Conservation (phyloP, 2,888 invertebrate species). For the Nemotelus pantherinus region DNA sequence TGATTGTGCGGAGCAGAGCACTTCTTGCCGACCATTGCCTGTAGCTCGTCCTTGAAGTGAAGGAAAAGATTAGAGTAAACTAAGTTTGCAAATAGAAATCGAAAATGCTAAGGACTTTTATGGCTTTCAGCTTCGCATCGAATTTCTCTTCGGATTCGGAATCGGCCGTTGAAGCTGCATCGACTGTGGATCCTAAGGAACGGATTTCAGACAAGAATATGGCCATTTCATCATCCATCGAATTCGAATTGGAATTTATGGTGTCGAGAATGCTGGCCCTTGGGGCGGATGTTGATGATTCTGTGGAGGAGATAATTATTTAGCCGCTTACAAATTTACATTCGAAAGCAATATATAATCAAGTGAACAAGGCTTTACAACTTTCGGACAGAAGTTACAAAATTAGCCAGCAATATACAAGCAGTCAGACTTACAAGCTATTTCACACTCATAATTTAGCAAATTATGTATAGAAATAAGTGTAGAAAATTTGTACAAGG, state of each 20-base stretch:
- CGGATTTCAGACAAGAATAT: conserved; percentile 59
- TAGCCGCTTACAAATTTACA: too few relatives aligned
- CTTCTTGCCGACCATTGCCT: conserved; percentile 81
- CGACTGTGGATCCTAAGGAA: conserved; percentile 53
- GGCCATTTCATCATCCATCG: conserved; percentile 57
- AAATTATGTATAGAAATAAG: too few relatives aligned
- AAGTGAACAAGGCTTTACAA: too few relatives aligned
- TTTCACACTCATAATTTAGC: too few relatives aligned
- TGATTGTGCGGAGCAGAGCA: conserved; percentile 86
- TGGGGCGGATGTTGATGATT: neutral
- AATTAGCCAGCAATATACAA: too few relatives aligned
- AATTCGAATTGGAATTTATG: neutral
- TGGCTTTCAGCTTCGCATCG: conserved; percentile 41
- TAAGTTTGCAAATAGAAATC: conserved; percentile 9
- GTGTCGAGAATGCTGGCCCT: neutral
- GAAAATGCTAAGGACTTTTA: conserved; percentile 44
- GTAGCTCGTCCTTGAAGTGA: conserved; percentile 70
- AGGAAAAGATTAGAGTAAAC: conserved; percentile 31
- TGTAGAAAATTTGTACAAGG: too few relatives aligned
- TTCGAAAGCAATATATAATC: too few relatives aligned
- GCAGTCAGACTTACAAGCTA: too few relatives aligned
- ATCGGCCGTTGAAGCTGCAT: neutral
- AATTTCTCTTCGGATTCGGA: conserved; percentile 24
- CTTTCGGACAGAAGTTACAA: too few relatives aligned
- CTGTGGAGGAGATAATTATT: neutral